Conservation (phyloP, 1,140 invertebrate genomes). For the Monochamus saltuarius region DNA sequence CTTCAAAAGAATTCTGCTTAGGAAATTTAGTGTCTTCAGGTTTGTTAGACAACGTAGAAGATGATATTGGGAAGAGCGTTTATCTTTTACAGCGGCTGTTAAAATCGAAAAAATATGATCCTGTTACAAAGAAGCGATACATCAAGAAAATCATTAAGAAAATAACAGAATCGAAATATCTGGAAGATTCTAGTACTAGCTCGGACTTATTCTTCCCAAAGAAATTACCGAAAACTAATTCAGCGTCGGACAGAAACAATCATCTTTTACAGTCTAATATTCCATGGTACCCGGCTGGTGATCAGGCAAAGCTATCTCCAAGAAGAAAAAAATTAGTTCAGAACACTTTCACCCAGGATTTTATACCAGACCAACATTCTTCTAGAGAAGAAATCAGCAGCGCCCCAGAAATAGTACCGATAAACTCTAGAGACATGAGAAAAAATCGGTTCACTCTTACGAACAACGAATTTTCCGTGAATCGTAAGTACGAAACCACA, state of each 20-base stretch:
- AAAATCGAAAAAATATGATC: constrained; percentile 44
- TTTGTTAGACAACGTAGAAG: background rate
- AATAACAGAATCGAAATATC: constrained; percentile 35
- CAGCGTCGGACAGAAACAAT: background rate
- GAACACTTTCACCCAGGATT: constrained; percentile 20
- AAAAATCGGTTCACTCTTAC: constrained; percentile 17
- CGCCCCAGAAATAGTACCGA: background rate
- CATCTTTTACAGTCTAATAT: background rate
- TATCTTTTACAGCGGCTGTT: constrained; percentile 41
- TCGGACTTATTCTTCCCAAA: constrained; percentile 36
- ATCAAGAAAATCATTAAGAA: constrained; percentile 43
- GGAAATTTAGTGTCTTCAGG: constrained; percentile 1
- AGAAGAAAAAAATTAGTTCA: constrained; percentile 1
- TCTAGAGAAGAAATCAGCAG: background rate
- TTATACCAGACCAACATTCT: background rate
- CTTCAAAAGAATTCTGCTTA: background rate
- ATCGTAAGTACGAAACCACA: background rate
- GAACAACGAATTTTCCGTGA: constrained; percentile 7
- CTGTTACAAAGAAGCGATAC: constrained; percentile 42
- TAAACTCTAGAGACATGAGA: constrained; percentile 3
- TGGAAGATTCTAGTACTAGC: constrained; percentile 28
- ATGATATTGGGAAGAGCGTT: constrained; percentile 37
- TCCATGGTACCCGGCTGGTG: background rate
- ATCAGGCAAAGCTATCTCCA: background rate
- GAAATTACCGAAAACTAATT: constrained; percentile 11